phyloP scores from a whole-genome alignment of 2,113 vertebrate species.

The Myotis lucifugus region DNA sequence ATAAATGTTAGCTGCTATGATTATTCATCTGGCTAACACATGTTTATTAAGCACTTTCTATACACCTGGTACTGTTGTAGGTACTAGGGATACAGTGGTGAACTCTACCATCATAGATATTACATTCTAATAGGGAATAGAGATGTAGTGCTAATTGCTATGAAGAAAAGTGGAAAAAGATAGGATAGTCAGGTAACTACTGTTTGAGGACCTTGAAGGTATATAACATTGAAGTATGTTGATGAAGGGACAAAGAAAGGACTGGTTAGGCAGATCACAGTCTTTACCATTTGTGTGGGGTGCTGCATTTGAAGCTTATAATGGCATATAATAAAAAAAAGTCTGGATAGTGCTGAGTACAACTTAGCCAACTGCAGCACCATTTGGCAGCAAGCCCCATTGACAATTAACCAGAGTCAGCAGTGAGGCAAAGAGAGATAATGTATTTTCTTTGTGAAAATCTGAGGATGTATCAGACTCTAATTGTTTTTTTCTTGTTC shows the following conservation, averaged over 20 bases:
- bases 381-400: constrained; percentile 60
- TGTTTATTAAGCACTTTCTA: neutral
- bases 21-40: neutral
- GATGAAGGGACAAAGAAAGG: constrained; percentile 21
- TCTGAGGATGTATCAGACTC: neutral
- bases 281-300: neutral
- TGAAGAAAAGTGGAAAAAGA: neutral
- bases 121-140: neutral
- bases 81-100: neutral
- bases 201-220: neutral
- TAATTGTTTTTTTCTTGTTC: neutral
- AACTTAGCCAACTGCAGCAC: neutral
- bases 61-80: neutral
- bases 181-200: neutral
- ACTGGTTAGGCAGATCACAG: neutral
- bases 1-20: neutral
- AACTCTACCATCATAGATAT: neutral
- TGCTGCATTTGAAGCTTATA: constrained; percentile 40
- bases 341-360: neutral
- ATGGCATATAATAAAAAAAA: constrained; percentile 55
- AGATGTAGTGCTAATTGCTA: neutral
- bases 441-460: constrained; percentile 47
- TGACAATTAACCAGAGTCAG: constrained; percentile 64
- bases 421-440: constrained; percentile 28
- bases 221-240: neutral